Evolutionary conservation across 2,113 vertebrate genomes (phyloP), one percentile per base, ranked within the genome.

Genomic region (Orcinus orca): DNA sequence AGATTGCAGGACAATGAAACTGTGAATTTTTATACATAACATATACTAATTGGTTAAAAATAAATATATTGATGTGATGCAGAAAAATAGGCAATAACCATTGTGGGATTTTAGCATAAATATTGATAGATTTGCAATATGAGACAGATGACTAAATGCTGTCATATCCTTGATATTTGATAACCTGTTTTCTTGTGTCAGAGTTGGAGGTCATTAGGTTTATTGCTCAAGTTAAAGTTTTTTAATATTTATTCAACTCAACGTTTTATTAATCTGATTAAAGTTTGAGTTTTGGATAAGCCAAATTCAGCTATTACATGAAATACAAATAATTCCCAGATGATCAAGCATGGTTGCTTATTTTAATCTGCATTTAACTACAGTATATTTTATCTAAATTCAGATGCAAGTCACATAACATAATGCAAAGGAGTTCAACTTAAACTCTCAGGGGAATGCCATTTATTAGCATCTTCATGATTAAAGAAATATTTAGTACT

Each of bases 241-340:
- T 88, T 96, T 33, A 77, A 5, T 94, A 58, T 85, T 96, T 92
- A 88, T 74, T 93, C 67, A 96, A 88, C 68, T 94, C 62, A 88
- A 74, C 81, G 33, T 85, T 96, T 79, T 97, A 65, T 84, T 96
- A 90, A 95, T 93, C 36, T 87, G 60, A 92, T 95, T 93, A 85
- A 88, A 88, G 2, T 85, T 93, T 95, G 62, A 11, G 26, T 87
- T 94, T 95, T 67, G 44, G 68, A 80, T 94, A 97, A 95, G 38
- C 87, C 47, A 79, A 88, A 14, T 93, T 91, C 74, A 92, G 67
- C 89, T 97, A 70, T 88, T 97, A 68, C 11, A 87, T 93, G 95
- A 96, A 96, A 91, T 33, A 3, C 7, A 87, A 95, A 92, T 92
- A 97, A 97, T 95, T 83, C 65, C 67, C n/a, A 2, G 79, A 92